Evolutionary conservation across 2,797 vertebrate species (phyloP), one percentile per base, ranked within the genome.

Genomic region (Enteromius mattozi): DNA sequence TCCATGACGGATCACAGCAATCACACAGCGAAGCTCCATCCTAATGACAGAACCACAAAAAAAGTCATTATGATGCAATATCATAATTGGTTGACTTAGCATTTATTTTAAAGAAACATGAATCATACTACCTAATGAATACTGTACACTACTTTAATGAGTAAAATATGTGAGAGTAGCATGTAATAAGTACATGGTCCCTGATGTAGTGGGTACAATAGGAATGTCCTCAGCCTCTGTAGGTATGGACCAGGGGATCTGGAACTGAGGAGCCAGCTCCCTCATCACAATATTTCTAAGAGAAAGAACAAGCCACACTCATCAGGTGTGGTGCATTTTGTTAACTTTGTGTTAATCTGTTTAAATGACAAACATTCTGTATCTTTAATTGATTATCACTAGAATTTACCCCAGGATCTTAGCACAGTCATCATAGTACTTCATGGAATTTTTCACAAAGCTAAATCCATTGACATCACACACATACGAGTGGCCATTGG

Each of bases 371-470:
- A 37, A 24, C 30, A 54, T 24, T 56, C 56, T 1, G 2, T 37
- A 54, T 40, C 51, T 13, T 75, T 24, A 65, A 72, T 10, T 72
- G 13, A 61, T 72, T 9, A 63, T 14, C 16, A 70, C 54, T 35
- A 42, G 13, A 0, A 3, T 42, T 74, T 96, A 99, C 98, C 98
- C 98, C 0, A 99, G 94, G 89, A 99, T 99, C 94, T 99, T 99
- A 92, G 98, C 98, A 92, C 98, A 99, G 92, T 99, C 98, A n/a
- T 99, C 98, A 0, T 99, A 99, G 87, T 99, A 99, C 92, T 99
- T 99, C 98, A 99, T 99, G 0, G 98, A 99, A 92, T 99, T 99
- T 95, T 99, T 99, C 91, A 99, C 98, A 72, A 99, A 99, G 87
- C 98, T 99, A 94, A 99, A 99, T 68, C 98, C 98, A 0, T 99